These are phyloP conservation scores for Drosophila kurseongensis DNA, from an alignment of 1,140 invertebrate species.

Conservation along the genomic window DNA sequence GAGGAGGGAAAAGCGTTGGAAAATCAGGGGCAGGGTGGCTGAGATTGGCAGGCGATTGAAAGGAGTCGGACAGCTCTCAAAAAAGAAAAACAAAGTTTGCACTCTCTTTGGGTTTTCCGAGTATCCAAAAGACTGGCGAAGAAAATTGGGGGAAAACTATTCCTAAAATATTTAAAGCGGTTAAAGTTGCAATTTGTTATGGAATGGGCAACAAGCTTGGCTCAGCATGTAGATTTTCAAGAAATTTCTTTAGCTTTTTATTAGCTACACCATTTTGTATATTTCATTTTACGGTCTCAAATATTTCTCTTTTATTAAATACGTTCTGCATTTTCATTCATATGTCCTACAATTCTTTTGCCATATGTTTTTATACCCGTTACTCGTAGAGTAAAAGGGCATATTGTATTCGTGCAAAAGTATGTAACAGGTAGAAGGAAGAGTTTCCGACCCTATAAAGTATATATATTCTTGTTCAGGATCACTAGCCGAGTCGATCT, in stretches of 20 bases:
- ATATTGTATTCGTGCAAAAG: no score
- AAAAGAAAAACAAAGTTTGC: slow-evolving; percentile 20
- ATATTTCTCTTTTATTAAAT: no score
- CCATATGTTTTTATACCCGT: background rate
- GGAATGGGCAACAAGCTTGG: background rate
- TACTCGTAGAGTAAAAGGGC: no score
- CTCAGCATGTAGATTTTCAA: background rate
- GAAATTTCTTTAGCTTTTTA: background rate
- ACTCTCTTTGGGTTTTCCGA: background rate
- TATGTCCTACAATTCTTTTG: background rate
- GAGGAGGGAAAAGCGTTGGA: background rate
- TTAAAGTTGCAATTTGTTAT: background rate
- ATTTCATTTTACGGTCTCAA: background rate
- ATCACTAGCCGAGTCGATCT: no score
- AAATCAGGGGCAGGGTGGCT: slow-evolving; percentile 15
- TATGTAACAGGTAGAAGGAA: no score
- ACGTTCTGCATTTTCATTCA: no score
- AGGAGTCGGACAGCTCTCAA: slow-evolving; percentile 15
- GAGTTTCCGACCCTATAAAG: no score
- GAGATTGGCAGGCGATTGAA: slow-evolving; percentile 34
- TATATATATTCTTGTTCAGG: no score
- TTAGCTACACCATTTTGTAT: background rate
- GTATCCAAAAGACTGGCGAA: slow-evolving; percentile 2
- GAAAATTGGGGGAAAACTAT: slow-evolving; percentile 20
- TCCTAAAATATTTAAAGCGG: slow-evolving; percentile 37